Conservation (phyloP, 1,140 invertebrate species). For the Aphis gossypii region DNA sequence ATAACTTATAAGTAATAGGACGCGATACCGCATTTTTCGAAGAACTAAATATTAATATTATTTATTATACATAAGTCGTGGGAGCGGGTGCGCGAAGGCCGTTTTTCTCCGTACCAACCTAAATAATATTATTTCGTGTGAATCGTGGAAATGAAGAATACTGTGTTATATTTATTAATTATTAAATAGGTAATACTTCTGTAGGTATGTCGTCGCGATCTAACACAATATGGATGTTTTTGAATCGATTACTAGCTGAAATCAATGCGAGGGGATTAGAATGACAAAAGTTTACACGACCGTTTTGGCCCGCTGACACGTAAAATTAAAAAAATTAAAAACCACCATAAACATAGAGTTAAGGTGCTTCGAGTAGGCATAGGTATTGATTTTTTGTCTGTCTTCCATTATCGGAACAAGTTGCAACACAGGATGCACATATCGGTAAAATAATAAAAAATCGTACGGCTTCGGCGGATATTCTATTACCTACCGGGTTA, state of each 20-base stretch:
- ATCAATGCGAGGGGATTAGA: slow-evolving; percentile 6
- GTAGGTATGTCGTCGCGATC: neutral
- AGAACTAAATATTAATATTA: neutral
- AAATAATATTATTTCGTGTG: neutral
- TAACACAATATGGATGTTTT: neutral
- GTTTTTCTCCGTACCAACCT: neutral
- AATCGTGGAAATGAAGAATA: neutral
- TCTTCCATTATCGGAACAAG: slow-evolving; percentile 22
- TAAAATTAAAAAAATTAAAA: neutral
- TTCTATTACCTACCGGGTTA: slow-evolving; percentile 48
- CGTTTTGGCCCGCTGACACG: neutral
- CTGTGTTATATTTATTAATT: neutral
- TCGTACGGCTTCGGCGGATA: slow-evolving; percentile 29
- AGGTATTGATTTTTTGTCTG: slow-evolving; percentile 30
- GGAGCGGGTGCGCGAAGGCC: neutral
- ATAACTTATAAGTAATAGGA: neutral
- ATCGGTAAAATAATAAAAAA: neutral
- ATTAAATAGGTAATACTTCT: too few species aligned
- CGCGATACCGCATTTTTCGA: neutral
- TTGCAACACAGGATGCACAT: slow-evolving; percentile 16
- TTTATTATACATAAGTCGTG: neutral
- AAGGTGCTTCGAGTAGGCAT: neutral
- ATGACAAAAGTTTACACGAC: neutral
- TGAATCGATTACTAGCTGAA: neutral
- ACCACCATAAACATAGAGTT: neutral